Base-by-base conservation (phyloP, 2,113 vertebrate genomes). In the Eretmochelys imbricata region DNA sequence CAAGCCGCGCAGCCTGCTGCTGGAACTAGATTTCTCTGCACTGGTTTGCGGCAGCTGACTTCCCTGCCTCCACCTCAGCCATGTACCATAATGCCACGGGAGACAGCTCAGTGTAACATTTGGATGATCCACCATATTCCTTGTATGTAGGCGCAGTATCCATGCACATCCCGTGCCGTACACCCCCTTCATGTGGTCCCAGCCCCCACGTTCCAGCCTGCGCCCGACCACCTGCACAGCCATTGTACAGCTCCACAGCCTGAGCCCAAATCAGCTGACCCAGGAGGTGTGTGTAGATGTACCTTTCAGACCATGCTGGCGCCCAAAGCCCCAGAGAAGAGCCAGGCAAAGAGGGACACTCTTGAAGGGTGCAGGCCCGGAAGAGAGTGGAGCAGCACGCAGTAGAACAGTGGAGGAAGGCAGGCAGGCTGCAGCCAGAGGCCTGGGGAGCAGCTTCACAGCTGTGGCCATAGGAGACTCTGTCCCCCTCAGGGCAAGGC, bases 101-200 rank as follows among this genome's bases (percentile, higher is more conserved):
- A 31, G 29, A 5, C 5, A 62, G 59, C 59, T 62, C 29, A 31
- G 3, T 14, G 27, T 31, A 62, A 62, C 29, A 16, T 31, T 14
- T 6, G 59, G 55, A 13, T 59, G 57, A 29, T 59, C 29, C 51
- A 14, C 17, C 17, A 17, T 19, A 19, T 53, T 53, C 51, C 51
- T 20, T 3, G 1, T 62, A 13, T 2, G 3, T 16, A 29, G 59
- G 59, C 5, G 3, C 59, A 31, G 6, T 31, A 14, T 3, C 22
- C 22, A 11, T 62, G 59, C 29, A 29, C 59, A 62, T 5, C 12
- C 59, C 6, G 59, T 29, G 53, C 19, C 8, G 48, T 49, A 49
- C 48, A 49, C 24, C 24, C 24, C 2, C 55, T 55, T 25, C 16
- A 24, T 9, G 31, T 35, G 62, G 6, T 19, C 31, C 31, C 31